A percentile compares a stretch with the other conserved stretches of the same genome.
Conservation (phyloP, 2,113 vertebrate genomes). For the Clarias gariepinus region DNA sequence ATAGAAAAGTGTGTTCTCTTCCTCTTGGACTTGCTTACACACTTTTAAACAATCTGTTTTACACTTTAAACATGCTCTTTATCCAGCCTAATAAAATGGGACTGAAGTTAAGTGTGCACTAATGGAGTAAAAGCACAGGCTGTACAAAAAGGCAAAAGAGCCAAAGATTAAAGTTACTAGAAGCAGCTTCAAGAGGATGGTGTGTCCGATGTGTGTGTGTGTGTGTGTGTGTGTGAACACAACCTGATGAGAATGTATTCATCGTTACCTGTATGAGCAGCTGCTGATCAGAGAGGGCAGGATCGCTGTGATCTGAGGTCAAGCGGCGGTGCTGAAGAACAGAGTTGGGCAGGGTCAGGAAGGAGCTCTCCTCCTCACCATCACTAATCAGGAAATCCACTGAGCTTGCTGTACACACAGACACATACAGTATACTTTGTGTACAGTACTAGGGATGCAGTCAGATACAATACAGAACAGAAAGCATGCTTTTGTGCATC, state of each 20-base stretch:
- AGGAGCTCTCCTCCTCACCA: slow-evolving; percentile 69
- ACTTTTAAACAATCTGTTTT: not conserved
- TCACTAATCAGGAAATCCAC: slow-evolving; percentile 70
- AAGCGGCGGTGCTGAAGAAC: slow-evolving; percentile 72
- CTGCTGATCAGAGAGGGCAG: slow-evolving; percentile 58
- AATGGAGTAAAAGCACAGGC: not conserved
- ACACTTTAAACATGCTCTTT: not conserved
- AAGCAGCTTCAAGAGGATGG: not conserved
- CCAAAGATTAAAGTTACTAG: not conserved
- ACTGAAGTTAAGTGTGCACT: not conserved
- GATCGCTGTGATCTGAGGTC: slow-evolving; percentile 66
- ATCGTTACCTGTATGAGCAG: slow-evolving; percentile 71
- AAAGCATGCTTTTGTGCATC: not conserved
- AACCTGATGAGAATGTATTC: not conserved
- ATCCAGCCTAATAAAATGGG: not conserved
- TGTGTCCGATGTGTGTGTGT: not conserved
- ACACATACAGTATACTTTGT: not conserved
- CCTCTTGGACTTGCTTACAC: not conserved
- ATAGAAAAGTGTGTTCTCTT: not conserved
- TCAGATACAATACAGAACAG: not conserved
- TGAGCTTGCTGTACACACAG: slow-evolving; percentile 65
- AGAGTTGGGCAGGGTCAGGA: slow-evolving; percentile 63
- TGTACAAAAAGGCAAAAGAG: not conserved
- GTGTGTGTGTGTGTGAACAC: not conserved
- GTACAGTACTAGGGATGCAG: not conserved